Conservation (phyloP, 2,888 invertebrate genomes). For the Hemithea aestivaria region DNA sequence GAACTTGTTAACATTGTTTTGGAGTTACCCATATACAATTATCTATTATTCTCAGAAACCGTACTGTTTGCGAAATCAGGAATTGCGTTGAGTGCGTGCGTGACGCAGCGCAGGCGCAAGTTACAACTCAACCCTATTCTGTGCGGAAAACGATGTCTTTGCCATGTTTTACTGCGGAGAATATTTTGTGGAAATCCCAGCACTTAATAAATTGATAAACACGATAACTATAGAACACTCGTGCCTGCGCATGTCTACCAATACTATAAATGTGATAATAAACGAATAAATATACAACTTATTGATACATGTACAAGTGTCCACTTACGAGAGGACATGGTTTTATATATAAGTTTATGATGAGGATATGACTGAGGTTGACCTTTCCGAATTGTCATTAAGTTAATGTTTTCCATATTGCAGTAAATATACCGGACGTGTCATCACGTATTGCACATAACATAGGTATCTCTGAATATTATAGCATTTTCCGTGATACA, state of each 20-base stretch:
- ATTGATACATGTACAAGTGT: too few species aligned
- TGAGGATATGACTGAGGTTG: too few species aligned
- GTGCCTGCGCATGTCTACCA: too few species aligned
- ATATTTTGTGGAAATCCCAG: constrained; percentile 9
- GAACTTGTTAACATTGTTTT: constrained; percentile 1
- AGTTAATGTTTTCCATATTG: not conserved
- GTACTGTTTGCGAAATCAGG: not conserved
- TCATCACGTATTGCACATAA: constrained; percentile 1
- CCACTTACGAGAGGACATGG: too few species aligned
- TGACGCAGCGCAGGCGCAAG: not conserved
- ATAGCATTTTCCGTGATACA: not conserved
- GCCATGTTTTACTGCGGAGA: constrained; percentile 2
- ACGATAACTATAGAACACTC: constrained; percentile 3
- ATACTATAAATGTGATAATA: too few species aligned
- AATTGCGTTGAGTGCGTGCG: not conserved
- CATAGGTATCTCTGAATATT: constrained; percentile 1
- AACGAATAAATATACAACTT: too few species aligned
- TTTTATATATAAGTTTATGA: too few species aligned
- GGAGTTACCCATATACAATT: not conserved
- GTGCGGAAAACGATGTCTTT: constrained; percentile 5
- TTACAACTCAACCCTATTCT: too few species aligned
- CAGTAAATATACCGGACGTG: constrained; percentile 1
- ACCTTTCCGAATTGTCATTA: not conserved
- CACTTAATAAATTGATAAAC: constrained; percentile 8
- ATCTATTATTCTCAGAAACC: constrained; percentile 5